A percentile compares a stretch with the other conserved stretches of the same genome.
Evolutionary conservation across 2,797 vertebrate genomes (phyloP).

Genomic region (Oreochromis mossambicus): DNA sequence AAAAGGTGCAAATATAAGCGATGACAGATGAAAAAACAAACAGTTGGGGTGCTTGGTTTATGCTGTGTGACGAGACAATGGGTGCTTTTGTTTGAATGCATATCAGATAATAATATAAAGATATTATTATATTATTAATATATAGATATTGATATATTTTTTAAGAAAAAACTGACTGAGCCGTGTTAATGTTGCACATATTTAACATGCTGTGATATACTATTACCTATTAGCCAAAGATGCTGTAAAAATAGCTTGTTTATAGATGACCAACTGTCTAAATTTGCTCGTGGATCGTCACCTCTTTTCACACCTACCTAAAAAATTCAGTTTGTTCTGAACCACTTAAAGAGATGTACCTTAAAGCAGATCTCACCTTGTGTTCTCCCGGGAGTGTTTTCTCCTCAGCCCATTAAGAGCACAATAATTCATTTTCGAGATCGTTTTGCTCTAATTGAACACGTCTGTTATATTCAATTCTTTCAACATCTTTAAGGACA

Average conservation of each 20-base stretch:
- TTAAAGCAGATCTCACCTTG: constrained; percentile 49
- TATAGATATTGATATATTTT: neutral
- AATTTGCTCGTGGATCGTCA: neutral
- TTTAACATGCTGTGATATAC: neutral
- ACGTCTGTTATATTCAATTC: constrained; percentile 45
- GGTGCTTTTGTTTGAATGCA: neutral
- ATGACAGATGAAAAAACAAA: neutral
- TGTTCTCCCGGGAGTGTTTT: constrained; percentile 60
- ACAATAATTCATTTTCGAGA: constrained; percentile 65
- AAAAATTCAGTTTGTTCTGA: constrained; percentile 43
- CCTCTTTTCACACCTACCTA: neutral
- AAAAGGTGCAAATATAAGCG: neutral
- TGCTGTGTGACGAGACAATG: neutral
- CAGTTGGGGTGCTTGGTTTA: neutral
- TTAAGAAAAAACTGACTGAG: neutral
- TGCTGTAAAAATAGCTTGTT: neutral
- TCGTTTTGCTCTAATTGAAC: constrained; percentile 70
- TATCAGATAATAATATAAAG: neutral
- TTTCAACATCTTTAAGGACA: constrained; percentile 61
- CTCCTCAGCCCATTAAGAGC: constrained; percentile 65
- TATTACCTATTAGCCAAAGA: neutral
- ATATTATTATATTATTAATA: neutral
- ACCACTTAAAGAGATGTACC: constrained; percentile 38
- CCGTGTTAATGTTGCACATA: neutral
- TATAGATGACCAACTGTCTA: neutral